Base-by-base conservation (phyloP, 2,113 vertebrate species). In the Neoarius graeffei region DNA sequence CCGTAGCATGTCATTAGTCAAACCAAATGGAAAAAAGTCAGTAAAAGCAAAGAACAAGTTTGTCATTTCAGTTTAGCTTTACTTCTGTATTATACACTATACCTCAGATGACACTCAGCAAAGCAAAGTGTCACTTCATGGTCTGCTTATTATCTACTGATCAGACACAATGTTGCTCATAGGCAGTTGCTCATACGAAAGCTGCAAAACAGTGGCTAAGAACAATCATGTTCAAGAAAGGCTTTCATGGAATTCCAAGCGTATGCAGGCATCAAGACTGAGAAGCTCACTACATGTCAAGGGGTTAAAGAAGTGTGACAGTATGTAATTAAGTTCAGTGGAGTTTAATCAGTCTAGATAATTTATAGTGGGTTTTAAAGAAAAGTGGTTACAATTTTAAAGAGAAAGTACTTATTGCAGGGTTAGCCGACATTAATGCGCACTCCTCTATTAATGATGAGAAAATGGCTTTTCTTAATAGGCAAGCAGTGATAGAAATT, bases 401-500 rank as follows among this genome's bases (percentile, higher is more conserved):
- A 85, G 62, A 73, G 66, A 30, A 27, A 52, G 20, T 85, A 87
- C 77, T 89, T 48, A 79, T 90, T 62, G 17, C 48, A 67, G 54
- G 87, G 30, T 77, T 85, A 76, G 77, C 77, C 81, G 73, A 60
- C 66, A 64, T 81, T 54, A 87, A 85, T 85, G 30, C 66, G 81
- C 86, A 87, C 90, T 93, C 83, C 88, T 54, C 27, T 85, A 81
- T 91, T 91, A 92, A 94, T 91, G 88, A 91, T 87, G 66, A 60
- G 7, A 90, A 87, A 91, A 83, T 71, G 88, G 48, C 71, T 89
- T 88, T 88, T 79, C 79, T 85, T 93, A 94, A 94, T 93, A 89
- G 89, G 67, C 66, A 86, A 92, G 88, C 91, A 91, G 90, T 88
- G 85, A 90, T 87, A 93, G 77, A 91, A 92, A 92, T 91, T 87